These are phyloP conservation scores for Euzetes globulus DNA, from an alignment of 2,888 invertebrate genomes.

Conservation along the genomic window DNA sequence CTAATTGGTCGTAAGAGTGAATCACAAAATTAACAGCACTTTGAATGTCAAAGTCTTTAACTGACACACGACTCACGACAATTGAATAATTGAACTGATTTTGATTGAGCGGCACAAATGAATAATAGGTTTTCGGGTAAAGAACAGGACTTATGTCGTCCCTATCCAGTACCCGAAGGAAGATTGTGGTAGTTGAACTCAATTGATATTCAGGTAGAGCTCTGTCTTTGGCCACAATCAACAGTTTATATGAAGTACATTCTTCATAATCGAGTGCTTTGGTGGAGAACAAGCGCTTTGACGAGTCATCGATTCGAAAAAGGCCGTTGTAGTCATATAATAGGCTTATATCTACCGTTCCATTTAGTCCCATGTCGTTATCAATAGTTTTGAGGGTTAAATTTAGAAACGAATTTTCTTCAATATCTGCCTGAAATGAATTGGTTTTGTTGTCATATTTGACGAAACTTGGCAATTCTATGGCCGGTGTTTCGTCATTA, in stretches of 20 bases:
- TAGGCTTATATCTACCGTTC: constrained; percentile 74
- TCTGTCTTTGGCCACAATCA: constrained; percentile 81
- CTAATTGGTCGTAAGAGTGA: constrained; percentile 23
- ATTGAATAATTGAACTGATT: constrained; percentile 55
- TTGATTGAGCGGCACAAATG: constrained; percentile 52
- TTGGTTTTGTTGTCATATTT: constrained; percentile 52
- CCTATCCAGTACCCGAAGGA: constrained; percentile 69
- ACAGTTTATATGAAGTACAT: constrained; percentile 68
- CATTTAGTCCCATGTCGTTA: constrained; percentile 87
- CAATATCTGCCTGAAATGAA: constrained; percentile 62
- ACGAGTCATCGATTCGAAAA: constrained; percentile 61
- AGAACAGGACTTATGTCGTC: constrained; percentile 89
- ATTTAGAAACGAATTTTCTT: constrained; percentile 56
- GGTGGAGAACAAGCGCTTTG: constrained; percentile 72
- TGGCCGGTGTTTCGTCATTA: constrained; percentile 79
- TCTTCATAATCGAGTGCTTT: constrained; percentile 70
- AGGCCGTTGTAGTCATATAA: constrained; percentile 67
- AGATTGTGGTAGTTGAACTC: constrained; percentile 79
- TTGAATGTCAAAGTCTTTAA: constrained; percentile 66
- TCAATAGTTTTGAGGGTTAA: constrained; percentile 55
- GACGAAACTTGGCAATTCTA: not conserved
- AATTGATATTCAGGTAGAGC: constrained; percentile 60
- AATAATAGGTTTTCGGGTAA: constrained; percentile 79
- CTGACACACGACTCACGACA: constrained; percentile 64
- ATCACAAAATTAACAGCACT: constrained; percentile 23